Evolutionary conservation across 2,797 vertebrate species (phyloP).

Genomic region (Tragelaphus oryx): DNA sequence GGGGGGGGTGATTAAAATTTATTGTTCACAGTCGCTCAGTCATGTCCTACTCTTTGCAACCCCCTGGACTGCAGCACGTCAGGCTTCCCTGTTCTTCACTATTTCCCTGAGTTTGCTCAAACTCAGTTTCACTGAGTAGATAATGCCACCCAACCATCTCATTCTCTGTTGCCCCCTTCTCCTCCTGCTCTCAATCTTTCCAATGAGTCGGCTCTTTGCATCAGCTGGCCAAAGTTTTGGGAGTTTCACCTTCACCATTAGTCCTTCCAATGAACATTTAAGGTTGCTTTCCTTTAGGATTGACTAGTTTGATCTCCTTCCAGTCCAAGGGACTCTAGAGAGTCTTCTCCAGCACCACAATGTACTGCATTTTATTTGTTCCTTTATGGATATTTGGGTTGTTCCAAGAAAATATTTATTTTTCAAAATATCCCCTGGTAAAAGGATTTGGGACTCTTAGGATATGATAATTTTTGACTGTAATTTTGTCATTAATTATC

Average conservation of each 20-base stretch:
- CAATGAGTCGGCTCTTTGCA: accelerated
- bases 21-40: not conserved
- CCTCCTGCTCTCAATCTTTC: not conserved
- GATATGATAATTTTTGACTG: not conserved
- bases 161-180: not conserved
- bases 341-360: too few species aligned
- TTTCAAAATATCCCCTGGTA: not conserved
- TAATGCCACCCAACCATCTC: not conserved
- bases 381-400: not conserved
- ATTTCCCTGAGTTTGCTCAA: not conserved
- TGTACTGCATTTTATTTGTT: not conserved
- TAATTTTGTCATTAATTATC: not conserved
- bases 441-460: not conserved
- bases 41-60: accelerated
- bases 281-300: not conserved
- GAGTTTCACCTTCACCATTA: not conserved
- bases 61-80: accelerated
- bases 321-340: not conserved
- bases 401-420: not conserved
- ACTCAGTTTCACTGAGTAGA: not conserved
- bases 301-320: not conserved
- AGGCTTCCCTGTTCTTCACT: not conserved
- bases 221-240: not conserved
- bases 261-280: not conserved
- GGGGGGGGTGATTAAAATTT: not conserved